Conservation (phyloP, 2,888 invertebrate species). For the Itoplectis maculator region DNA sequence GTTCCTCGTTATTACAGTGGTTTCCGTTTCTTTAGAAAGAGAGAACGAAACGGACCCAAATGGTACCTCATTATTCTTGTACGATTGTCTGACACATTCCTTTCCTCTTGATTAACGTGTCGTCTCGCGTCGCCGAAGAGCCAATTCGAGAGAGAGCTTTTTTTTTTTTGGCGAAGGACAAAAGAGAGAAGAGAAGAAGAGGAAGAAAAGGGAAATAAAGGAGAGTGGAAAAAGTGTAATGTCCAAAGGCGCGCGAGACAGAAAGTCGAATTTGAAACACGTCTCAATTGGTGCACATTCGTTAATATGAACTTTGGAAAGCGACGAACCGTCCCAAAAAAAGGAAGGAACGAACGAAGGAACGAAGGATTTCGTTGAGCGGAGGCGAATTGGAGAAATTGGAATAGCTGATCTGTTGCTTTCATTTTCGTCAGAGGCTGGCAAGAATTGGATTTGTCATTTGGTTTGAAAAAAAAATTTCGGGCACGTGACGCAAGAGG, state of each 20-base stretch:
- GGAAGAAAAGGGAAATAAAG: neutral
- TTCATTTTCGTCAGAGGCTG: neutral
- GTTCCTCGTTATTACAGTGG: constrained; percentile 2
- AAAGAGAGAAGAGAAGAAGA: neutral
- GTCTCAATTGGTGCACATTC: neutral
- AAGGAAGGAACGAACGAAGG: too few relatives aligned
- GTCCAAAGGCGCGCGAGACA: neutral
- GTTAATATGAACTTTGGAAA: constrained; percentile 20
- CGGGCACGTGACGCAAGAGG: neutral
- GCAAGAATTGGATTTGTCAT: neutral
- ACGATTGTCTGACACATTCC: neutral
- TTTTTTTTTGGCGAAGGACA: neutral
- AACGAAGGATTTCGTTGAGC: constrained; percentile 8
- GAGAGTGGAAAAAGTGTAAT: constrained; percentile 6
- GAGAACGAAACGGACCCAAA: neutral
- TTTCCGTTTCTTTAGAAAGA: constrained; percentile 5
- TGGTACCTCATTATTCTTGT: neutral
- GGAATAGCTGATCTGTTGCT: too few relatives aligned
- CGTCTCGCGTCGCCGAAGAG: constrained; percentile 4
- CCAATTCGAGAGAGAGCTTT: neutral
- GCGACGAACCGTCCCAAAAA: neutral
- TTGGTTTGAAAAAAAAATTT: constrained; percentile 6
- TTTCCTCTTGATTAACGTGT: constrained; percentile 5
- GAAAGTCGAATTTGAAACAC: neutral
- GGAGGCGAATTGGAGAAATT: neutral